phyloP scores from a whole-genome alignment of 2,113 vertebrate species.

The Plecturocebus donacophilus region DNA sequence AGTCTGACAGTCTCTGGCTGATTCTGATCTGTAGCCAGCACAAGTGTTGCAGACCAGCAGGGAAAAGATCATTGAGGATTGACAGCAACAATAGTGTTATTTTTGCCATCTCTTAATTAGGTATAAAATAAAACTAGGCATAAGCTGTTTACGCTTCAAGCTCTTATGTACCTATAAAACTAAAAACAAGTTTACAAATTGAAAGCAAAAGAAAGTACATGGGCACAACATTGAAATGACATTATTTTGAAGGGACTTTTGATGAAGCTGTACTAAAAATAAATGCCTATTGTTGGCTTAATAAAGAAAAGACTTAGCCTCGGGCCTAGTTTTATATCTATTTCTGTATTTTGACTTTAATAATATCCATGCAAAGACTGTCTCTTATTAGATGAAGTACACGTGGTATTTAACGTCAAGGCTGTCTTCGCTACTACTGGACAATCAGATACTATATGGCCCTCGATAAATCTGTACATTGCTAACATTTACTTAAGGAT shows the following conservation, averaged over 20 bases:
- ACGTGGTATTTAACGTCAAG: not conserved
- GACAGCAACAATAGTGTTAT: not conserved
- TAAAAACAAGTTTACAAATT: not conserved
- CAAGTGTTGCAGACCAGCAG: not conserved
- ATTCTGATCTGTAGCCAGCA: not conserved
- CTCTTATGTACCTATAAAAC: not conserved
- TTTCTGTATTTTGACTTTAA: not conserved
- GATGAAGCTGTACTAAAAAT: not conserved
- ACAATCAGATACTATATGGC: not conserved
- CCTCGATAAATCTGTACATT: not conserved
- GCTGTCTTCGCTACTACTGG: not conserved
- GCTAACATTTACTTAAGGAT: not conserved
- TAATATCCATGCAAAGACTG: not conserved
- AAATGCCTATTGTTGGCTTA: not conserved
- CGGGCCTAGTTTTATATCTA: not conserved
- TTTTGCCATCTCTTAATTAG: constrained; percentile 22
- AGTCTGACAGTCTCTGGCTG: not conserved
- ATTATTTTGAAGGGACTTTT: not conserved
- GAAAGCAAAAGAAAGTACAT: not conserved
- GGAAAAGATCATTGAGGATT: not conserved
- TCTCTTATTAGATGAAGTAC: not conserved
- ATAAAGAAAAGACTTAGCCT: not conserved
- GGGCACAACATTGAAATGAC: not conserved
- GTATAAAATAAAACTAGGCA: constrained; percentile 10
- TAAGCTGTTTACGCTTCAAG: not conserved